Evolutionary conservation across 1,140 invertebrate genomes (phyloP).

Genomic region (Brachionus calyciflorus): DNA sequence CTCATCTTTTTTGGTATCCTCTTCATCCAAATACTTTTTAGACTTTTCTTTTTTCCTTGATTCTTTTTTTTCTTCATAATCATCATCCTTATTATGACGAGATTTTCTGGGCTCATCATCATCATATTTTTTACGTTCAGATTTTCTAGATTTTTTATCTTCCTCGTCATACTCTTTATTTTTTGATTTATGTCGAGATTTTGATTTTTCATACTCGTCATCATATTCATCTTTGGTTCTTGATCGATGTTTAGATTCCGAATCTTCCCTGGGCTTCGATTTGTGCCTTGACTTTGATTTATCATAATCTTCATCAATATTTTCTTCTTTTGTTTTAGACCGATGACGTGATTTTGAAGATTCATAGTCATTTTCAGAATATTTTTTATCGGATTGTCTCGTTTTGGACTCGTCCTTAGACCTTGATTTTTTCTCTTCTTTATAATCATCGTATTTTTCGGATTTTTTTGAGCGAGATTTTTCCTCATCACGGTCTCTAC

Average conservation of each 20-base stretch:
- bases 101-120: background rate
- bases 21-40: background rate
- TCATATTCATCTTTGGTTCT: conserved; percentile 12
- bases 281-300: too few species aligned
- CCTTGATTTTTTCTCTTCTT: background rate
- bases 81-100: background rate
- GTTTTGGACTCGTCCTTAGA: too few species aligned
- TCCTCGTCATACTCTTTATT: background rate
- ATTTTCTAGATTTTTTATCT: background rate
- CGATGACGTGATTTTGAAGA: too few species aligned
- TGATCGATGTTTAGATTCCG: background rate
- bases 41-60: background rate
- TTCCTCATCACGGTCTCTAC: background rate
- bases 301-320: too few species aligned
- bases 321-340: background rate
- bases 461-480: conserved; percentile 15
- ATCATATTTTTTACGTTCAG: background rate
- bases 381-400: too few species aligned
- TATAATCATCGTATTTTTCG: background rate
- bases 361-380: too few species aligned
- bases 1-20: background rate
- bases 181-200: too few species aligned
- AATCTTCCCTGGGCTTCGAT: too few species aligned
- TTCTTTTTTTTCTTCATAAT: background rate
- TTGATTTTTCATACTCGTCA: too few species aligned